Conservation (phyloP, 2,888 invertebrate species). For the Oscheius sp. region DNA sequence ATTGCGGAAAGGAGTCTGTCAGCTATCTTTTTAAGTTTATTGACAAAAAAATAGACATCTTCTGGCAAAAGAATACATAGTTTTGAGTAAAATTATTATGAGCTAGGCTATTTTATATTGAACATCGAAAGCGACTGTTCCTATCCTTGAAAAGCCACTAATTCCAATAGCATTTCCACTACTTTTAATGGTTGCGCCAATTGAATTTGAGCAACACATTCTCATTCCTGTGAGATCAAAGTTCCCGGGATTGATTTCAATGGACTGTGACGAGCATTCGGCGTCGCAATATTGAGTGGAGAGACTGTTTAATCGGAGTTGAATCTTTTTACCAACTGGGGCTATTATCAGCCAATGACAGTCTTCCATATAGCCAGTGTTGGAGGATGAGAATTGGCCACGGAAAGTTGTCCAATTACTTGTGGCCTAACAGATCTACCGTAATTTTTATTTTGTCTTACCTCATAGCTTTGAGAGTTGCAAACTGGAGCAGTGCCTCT, state of each 20-base stretch:
- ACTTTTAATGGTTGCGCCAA: background rate
- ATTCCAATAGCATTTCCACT: background rate
- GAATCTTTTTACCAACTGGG: background rate
- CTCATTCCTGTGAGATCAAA: slow-evolving; percentile 7
- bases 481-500: slow-evolving; percentile 20
- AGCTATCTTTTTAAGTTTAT: too few species aligned
- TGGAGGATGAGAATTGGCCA: background rate
- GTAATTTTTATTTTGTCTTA: background rate
- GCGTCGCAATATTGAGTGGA: background rate
- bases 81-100: too few species aligned
- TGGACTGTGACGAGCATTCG: background rate
- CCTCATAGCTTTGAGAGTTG: background rate
- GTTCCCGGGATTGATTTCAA: slow-evolving; percentile 12
- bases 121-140: background rate
- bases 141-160: background rate
- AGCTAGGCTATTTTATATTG: background rate
- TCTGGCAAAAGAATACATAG: too few species aligned
- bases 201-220: background rate
- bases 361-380: background rate
- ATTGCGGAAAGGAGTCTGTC: too few species aligned
- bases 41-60: too few species aligned
- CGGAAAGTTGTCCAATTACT: background rate
- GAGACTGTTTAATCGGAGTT: background rate
- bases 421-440: background rate
- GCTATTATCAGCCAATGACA: slow-evolving; percentile 7